These are phyloP conservation scores for Uloborus diversus DNA, from an alignment of 1,140 invertebrate genomes.

Conservation along the genomic window DNA sequence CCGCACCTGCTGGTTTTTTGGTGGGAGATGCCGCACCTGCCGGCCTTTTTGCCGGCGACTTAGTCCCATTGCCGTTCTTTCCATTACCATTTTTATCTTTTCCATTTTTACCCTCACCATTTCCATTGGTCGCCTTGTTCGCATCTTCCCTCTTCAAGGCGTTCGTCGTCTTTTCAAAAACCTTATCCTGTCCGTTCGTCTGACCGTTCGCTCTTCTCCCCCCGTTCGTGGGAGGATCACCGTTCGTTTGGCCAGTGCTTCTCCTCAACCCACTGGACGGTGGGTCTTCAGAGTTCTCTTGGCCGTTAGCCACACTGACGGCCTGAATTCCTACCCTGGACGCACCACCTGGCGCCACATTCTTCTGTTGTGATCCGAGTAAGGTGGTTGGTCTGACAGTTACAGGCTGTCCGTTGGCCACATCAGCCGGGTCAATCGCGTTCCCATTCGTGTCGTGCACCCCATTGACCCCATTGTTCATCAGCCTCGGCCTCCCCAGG, in stretches of 20 bases:
- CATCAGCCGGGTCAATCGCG: conserved; percentile 17
- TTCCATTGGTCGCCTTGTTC: neutral
- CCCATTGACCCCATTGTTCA: conserved; percentile 37
- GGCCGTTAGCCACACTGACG: conserved; percentile 11
- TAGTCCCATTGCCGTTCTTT: neutral
- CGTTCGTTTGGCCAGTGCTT: neutral
- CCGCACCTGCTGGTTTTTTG: too few species aligned
- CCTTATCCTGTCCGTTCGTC: conserved; percentile 27
- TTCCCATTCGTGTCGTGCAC: conserved; percentile 25
- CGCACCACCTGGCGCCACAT: conserved; percentile 22
- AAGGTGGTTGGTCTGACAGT: neutral
- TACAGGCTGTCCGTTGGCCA: conserved; percentile 1
- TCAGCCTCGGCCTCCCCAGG: conserved; percentile 30
- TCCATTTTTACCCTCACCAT: neutral
- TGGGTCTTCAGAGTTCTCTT: neutral
- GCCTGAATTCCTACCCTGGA: conserved; percentile 35
- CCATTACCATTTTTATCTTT: neutral
- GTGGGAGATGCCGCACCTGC: too few species aligned
- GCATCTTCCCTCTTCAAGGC: conserved; percentile 44
- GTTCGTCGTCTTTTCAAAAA: conserved; percentile 21
- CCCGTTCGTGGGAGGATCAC: neutral
- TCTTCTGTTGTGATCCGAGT: conserved; percentile 37
- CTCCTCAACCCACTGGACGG: too few species aligned
- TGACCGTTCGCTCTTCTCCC: neutral
- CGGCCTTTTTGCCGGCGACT: neutral